Evolutionary conservation across 23 tunicate species (phyloP).

Genomic region (Botrylloides violaceus): DNA sequence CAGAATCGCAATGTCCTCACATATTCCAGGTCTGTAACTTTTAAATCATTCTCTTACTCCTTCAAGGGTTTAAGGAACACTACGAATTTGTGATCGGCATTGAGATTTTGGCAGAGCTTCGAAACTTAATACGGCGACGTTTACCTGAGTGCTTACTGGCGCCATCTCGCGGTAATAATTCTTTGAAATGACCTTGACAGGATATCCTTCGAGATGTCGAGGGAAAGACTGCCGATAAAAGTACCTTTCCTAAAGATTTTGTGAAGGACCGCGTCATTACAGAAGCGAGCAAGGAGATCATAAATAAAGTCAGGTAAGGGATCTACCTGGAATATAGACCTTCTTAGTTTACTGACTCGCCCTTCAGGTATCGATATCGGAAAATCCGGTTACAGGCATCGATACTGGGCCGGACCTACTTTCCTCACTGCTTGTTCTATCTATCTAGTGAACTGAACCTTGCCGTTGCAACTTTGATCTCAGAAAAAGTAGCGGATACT

Average conservation of each 20-base stretch:
- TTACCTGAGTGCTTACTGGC: neutral
- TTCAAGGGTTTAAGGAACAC: too few relatives aligned
- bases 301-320: slow-evolving; percentile 68
- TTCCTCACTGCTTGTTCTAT: too few relatives aligned
- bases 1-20: slow-evolving; percentile 72
- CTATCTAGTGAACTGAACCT: slow-evolving; percentile 78
- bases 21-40: slow-evolving; percentile 40
- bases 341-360: too few relatives aligned
- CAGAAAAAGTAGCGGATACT: slow-evolving; percentile 77
- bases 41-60: too few relatives aligned
- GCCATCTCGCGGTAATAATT: neutral
- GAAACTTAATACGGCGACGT: too few relatives aligned
- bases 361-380: too few relatives aligned
- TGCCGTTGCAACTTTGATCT: slow-evolving; percentile 67
- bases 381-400: too few relatives aligned
- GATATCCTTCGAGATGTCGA: slow-evolving; percentile 40
- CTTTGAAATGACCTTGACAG: slow-evolving; percentile 14
- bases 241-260: slow-evolving; percentile 33
- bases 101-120: too few relatives aligned
- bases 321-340: too few relatives aligned
- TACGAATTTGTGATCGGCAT: too few relatives aligned
- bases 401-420: too few relatives aligned
- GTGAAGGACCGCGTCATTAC: slow-evolving; percentile 43
- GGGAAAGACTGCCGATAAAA: slow-evolving; percentile 8
- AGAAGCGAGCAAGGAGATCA: slow-evolving; percentile 44